phyloP scores from a whole-genome alignment of 2,797 vertebrate species.

The Sebastes umbrosus region DNA sequence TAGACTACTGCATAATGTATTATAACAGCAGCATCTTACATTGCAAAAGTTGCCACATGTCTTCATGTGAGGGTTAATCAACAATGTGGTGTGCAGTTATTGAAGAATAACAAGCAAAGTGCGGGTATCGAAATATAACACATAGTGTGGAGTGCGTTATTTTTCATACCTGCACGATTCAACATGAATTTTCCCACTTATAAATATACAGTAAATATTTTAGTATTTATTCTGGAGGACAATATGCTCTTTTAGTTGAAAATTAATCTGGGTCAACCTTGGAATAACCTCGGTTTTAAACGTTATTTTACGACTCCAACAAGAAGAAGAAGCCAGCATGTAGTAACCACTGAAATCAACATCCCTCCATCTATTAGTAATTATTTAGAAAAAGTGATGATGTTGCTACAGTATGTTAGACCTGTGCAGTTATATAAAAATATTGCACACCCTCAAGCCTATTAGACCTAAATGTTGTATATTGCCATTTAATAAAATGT shows the following conservation, averaged over 20 bases:
- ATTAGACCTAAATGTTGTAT: background rate
- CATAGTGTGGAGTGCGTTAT: background rate
- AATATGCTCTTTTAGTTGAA: background rate
- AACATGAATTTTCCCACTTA: background rate
- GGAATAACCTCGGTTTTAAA: background rate
- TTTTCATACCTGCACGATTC: background rate
- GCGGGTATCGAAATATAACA: background rate
- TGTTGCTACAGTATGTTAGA: background rate
- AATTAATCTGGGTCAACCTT: background rate
- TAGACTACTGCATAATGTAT: background rate
- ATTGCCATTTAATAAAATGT: background rate
- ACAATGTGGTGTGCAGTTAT: background rate
- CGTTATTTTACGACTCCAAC: background rate
- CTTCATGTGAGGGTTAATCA: background rate
- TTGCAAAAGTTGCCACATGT: background rate
- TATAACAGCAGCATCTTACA: background rate
- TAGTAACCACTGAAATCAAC: background rate
- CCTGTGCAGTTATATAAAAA: background rate
- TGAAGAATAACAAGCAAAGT: background rate
- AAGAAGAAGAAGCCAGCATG: background rate
- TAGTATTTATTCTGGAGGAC: background rate
- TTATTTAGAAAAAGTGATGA: background rate
- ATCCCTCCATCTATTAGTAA: background rate
- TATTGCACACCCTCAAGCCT: no score
- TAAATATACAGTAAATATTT: background rate